Evolutionary conservation across 2,888 invertebrate species (phyloP), one percentile per base, ranked within the genome.

Genomic region (Apamea anceps): DNA sequence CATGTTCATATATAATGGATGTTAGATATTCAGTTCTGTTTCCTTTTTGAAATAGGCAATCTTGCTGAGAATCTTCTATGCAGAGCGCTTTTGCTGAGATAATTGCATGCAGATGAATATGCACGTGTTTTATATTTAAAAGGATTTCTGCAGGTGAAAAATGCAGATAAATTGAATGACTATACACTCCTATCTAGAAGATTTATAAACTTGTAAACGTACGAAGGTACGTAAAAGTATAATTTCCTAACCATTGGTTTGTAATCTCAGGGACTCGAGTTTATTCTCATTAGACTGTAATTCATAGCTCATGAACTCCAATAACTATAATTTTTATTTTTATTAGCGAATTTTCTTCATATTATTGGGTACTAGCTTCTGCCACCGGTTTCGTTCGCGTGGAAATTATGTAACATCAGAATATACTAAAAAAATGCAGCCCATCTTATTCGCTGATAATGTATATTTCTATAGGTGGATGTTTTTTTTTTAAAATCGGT

Each of bases 1-100:
- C 74, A 48, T 80, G 75, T 79, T 77, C 67, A 77, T 81, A 80
- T 84, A 77, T 80, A 81, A 84, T 84, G 74, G 62, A 74, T 66
- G 79, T 76, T 74, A 76, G 81, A 81, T 83, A 83, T 87, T 79
- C 84, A 80, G 84, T 77, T 80, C 79, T 80, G 87, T 84, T 87
- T 89, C 88, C 88, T 87, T 84, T 84, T 84, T 79, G 77, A 80
- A 87, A 88, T 85, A 89, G 88, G 89, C 85, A 87, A 88, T 88
- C 81, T 80, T 79, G 77, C 70, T 80, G 75, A 68, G 78, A 81
- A 85, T 87, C 62, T 85, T 80, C 68, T 76, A 82, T 84, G 82
- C 72, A 60, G 42, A 80, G 71, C 73, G 80, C 77, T 81, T 63
- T 75, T 66, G 62, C 81, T 72, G 57, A 54, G 71, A 80, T 80